phyloP scores from a whole-genome alignment of 2,888 invertebrate genomes.

The Drosophila nigricruria region DNA sequence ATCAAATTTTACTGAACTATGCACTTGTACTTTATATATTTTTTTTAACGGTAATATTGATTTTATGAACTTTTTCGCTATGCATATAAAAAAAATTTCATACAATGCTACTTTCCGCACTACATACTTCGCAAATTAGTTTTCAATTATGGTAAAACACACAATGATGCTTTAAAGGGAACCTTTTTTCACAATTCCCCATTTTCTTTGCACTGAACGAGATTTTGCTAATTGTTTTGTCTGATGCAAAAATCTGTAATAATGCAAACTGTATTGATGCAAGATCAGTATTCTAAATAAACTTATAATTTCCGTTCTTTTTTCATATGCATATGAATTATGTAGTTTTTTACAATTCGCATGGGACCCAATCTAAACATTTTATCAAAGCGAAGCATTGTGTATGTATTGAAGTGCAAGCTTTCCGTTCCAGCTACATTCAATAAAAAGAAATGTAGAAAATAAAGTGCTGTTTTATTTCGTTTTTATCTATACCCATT shows the following conservation, averaged over 20 bases:
- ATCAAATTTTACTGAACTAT: conserved; percentile 28
- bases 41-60: conserved; percentile 30
- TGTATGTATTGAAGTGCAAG: conserved; percentile 20
- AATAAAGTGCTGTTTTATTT: conserved; percentile 32
- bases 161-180: not conserved
- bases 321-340: conserved; percentile 8
- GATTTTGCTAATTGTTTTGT: conserved; percentile 27
- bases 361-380: conserved; percentile 11
- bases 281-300: conserved; percentile 25
- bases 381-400: conserved; percentile 21
- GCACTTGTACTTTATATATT: conserved; percentile 23
- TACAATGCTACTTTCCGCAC: conserved; percentile 11
- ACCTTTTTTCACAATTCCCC: not conserved
- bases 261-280: conserved; percentile 5
- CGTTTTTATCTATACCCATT: conserved; percentile 26
- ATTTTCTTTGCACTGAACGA: conserved; percentile 9
- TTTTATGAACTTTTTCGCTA: conserved; percentile 18
- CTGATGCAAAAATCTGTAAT: conserved; percentile 26
- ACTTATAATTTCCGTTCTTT: conserved; percentile 11
- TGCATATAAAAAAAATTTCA: conserved; percentile 29
- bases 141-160: conserved; percentile 14
- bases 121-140: conserved; percentile 10
- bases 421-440: conserved; percentile 18
- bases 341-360: conserved; percentile 26
- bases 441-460: conserved; percentile 22